Percentiles rank a stretch among this genome's conserved stretches.
Conservation (phyloP, 2,797 vertebrate genomes). For the Poecilia wingei region DNA sequence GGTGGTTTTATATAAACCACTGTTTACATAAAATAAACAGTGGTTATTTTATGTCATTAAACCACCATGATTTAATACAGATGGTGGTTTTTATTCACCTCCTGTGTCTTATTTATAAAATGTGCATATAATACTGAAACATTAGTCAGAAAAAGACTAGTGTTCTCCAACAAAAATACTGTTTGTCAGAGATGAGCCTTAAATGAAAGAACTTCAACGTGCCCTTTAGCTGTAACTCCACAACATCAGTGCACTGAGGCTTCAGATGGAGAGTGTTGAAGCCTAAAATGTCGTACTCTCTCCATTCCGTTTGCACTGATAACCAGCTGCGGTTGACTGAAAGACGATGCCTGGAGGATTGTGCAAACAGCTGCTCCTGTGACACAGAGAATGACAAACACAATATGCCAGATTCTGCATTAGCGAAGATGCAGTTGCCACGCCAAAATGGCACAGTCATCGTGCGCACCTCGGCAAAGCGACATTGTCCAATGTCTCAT, state of each 20-base stretch:
- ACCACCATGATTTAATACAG: not conserved
- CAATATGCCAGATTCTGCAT: conserved; percentile 63
- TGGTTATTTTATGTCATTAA: conserved; percentile 11
- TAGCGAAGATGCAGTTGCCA: conserved; percentile 13
- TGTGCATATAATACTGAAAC: not conserved
- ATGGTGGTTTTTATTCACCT: not conserved
- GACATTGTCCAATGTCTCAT: conserved; percentile 57
- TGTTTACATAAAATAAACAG: no score
- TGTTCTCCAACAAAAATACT: conserved; percentile 5
- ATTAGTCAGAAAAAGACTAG: not conserved
- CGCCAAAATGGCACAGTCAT: conserved; percentile 10
- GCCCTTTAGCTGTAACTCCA: conserved; percentile 4
- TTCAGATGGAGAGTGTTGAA: conserved; percentile 36
- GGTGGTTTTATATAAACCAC: no score
- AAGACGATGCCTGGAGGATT: conserved; percentile 42
- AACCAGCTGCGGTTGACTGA: conserved; percentile 67
- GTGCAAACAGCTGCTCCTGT: conserved; percentile 68
- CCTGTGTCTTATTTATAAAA: not conserved
- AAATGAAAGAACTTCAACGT: conserved; percentile 7
- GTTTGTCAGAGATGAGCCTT: conserved; percentile 7
- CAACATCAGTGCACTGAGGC: conserved; percentile 14
- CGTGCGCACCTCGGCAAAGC: conserved; percentile 34
- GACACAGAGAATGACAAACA: conserved; percentile 65
- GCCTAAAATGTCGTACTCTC: conserved; percentile 24
- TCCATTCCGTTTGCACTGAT: conserved; percentile 43